Percentiles rank a stretch among this genome's conserved stretches.
These are phyloP conservation scores for Stichodactyla helianthus DNA, from an alignment of 64 coral and sea anemone genomes.

Conservation along the genomic window DNA sequence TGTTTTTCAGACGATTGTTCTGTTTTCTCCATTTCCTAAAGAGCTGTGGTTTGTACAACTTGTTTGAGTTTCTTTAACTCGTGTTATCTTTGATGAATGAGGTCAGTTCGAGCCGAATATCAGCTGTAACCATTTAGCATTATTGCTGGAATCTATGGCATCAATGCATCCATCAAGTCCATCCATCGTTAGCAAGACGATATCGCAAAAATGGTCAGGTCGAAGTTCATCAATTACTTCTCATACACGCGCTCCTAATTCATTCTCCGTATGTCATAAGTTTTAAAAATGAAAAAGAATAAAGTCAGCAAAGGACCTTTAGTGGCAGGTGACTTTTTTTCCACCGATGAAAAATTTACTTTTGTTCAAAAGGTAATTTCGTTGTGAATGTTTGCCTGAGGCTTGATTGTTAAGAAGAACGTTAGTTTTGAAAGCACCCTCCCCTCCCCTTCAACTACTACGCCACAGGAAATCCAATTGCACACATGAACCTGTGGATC, in stretches of 20 bases:
- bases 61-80: not conserved
- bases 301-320: no score
- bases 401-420: no score
- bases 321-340: no score
- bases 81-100: not conserved
- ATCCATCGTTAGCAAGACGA: not conserved
- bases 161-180: not conserved
- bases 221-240: constrained; percentile 21
- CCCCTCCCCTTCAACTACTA: no score
- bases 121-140: not conserved
- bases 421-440: no score
- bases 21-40: constrained; percentile 10
- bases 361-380: no score
- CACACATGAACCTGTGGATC: no score
- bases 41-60: not conserved
- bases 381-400: no score
- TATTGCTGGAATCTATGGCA: not conserved
- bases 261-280: not conserved
- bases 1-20: not conserved
- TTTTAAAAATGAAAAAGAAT: not conserved
- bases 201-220: not conserved
- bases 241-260: not conserved
- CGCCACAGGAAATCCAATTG: no score
- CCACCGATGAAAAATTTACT: no score
- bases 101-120: not conserved